Conservation (phyloP, 2,113 vertebrate species). For the Chiloscyllium plagiosum region DNA sequence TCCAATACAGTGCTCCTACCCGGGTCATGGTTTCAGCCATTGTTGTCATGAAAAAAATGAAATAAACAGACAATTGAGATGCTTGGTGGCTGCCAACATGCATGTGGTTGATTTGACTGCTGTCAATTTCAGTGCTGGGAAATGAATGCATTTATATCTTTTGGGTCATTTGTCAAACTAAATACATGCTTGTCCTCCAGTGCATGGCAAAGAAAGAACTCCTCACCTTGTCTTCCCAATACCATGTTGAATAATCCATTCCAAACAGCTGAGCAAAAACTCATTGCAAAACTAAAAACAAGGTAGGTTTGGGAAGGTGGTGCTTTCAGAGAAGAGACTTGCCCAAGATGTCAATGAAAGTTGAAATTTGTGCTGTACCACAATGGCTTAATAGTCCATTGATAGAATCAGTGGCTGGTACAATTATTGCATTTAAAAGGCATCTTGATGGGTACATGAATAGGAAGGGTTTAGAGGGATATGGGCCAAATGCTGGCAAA, state of each 20-base stretch:
- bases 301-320: background rate
- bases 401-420: too few species aligned
- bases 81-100: background rate
- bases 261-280: background rate
- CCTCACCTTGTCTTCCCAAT: background rate
- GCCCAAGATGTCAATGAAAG: background rate
- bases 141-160: background rate
- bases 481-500: too few species aligned
- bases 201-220: background rate
- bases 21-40: background rate
- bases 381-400: too few species aligned
- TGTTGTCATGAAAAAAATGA: background rate
- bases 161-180: background rate
- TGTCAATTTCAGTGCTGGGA: background rate
- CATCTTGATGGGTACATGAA: too few species aligned
- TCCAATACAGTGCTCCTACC: background rate
- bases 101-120: background rate
- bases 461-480: too few species aligned
- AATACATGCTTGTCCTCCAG: background rate
- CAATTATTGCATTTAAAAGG: too few species aligned
- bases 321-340: background rate
- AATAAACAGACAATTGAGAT: background rate
- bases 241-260: background rate
- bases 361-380: background rate
- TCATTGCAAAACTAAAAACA: background rate